Base-by-base conservation (phyloP, 2,797 vertebrate genomes). In the Rhodeus uyekii region DNA sequence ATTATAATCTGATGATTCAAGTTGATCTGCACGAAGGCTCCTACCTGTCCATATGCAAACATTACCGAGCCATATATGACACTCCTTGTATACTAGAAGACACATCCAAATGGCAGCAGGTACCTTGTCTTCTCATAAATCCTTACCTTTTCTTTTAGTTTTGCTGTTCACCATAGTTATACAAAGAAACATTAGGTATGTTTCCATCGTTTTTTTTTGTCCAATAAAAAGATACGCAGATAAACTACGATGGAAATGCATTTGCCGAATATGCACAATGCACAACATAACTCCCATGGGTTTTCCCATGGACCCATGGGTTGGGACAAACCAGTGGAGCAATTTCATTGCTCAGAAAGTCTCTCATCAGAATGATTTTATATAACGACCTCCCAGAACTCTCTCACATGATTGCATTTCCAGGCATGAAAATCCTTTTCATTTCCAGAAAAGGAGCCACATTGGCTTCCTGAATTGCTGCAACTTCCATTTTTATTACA, bases 1-100 rank as follows among this genome's bases (percentile, higher is more conserved):
- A 98, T 88, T 99, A 99, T 94, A 96, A 99, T 90, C 93, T 99
- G 91, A 98, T 99, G 98, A 99, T 99, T 92, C 97, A 99, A 87
- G 94, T 99, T 87, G 98, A 99, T 91, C 97, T 95, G 81, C 98
- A 99, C 1, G 98, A 99, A 90, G 98, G 97, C 58, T 99, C 98
- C 81, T 99, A 99, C 89, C 90, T 99, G 84, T 98, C 98, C 32
- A 99, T 99, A 89, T 99, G 98, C 90, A 99, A 99, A 89, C 98
- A 99, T 93, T 99, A 98, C 92, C 94, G 97, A 89, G 98, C 98
- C 83, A 99, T 99, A 88, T 99, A 99, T 77, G 98, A 99, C 87
- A 99, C 98, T 46, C 97, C 98, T 0, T 98, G 97, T 92, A 99
- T 99, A 90, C 93, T 99, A 90, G 96, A 98, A 78, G 97, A 99